Evolutionary conservation across 1,140 invertebrate genomes (phyloP).

Genomic region (Microplitis mediator): DNA sequence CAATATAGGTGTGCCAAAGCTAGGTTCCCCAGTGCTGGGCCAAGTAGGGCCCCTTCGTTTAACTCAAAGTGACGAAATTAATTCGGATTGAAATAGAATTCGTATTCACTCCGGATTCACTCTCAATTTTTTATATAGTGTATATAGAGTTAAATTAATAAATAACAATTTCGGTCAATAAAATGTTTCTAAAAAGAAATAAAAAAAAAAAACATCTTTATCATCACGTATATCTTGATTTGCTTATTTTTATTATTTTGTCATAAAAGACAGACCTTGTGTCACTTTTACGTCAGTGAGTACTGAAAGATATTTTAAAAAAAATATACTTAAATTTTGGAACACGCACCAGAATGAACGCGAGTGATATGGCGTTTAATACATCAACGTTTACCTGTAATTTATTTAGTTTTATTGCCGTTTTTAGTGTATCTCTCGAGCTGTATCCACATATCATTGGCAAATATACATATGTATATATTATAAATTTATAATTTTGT

Average conservation of each 20-base stretch:
- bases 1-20: too few relatives aligned
- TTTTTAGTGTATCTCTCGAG: conserved; percentile 1
- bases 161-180: too few relatives aligned
- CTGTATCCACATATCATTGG: neutral
- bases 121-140: too few relatives aligned
- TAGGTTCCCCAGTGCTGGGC: too few relatives aligned
- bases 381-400: conserved; percentile 38
- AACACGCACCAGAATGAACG: conserved; percentile 41
- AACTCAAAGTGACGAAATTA: too few relatives aligned
- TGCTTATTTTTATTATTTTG: neutral
- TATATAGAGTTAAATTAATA: too few relatives aligned
- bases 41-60: too few relatives aligned
- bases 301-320: conserved; percentile 46
- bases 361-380: conserved; percentile 37
- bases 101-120: too few relatives aligned
- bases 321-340: conserved; percentile 38
- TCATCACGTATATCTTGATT: neutral
- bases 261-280: neutral
- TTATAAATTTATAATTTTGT: conserved; percentile 4
- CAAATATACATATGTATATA: neutral
- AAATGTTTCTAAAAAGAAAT: too few relatives aligned
- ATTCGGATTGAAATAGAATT: too few relatives aligned
- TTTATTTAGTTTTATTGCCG: conserved; percentile 3
- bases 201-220: neutral
- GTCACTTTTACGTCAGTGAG: neutral